Conservation (phyloP, 2,113 vertebrate genomes). For the Coryphaenoides rupestris region DNA sequence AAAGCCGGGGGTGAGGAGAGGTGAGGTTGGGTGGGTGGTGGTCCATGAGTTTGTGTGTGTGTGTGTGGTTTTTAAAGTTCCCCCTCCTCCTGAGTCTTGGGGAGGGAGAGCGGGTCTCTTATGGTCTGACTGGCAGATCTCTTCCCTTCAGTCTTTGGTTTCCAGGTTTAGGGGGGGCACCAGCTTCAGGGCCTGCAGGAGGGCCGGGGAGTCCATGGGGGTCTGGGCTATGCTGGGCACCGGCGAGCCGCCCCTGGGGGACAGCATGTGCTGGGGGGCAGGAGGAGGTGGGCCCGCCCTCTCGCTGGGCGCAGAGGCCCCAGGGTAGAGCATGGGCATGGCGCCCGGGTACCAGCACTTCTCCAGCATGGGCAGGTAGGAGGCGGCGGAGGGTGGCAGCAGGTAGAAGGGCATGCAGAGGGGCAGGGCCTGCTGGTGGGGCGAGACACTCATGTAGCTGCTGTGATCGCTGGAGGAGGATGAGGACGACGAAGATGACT, state of each 20-base stretch:
- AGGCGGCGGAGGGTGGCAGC: slow-evolving; percentile 87
- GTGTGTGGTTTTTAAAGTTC: slow-evolving; percentile 18
- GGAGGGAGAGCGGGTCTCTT: too few species aligned
- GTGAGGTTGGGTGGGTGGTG: slow-evolving; percentile 39
- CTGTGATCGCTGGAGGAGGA: slow-evolving; percentile 59
- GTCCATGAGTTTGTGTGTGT: slow-evolving; percentile 31
- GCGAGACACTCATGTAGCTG: slow-evolving; percentile 81
- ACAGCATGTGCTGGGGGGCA: slow-evolving; percentile 75
- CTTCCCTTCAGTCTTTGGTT: slow-evolving; percentile 89
- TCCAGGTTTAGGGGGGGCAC: slow-evolving; percentile 91
- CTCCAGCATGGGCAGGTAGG: slow-evolving; percentile 96
- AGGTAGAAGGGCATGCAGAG: slow-evolving; percentile 98
- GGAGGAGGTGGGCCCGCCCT: too few species aligned
- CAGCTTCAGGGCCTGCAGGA: slow-evolving; percentile 93
- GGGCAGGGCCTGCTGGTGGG: slow-evolving; percentile 81
- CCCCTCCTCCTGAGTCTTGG: slow-evolving; percentile 29
- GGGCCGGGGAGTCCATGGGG: slow-evolving; percentile 87
- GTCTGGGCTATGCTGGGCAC: slow-evolving; percentile 69
- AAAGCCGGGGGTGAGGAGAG: slow-evolving; percentile 16
- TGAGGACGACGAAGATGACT: slow-evolving; percentile 60
- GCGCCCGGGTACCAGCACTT: slow-evolving; percentile 96
- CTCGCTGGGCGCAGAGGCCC: slow-evolving; percentile 78
- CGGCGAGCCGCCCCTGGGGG: slow-evolving; percentile 85
- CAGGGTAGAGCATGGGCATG: slow-evolving; percentile 86
- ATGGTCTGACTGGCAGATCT: too few species aligned